A percentile compares a stretch with the other conserved stretches of the same genome.
These are phyloP conservation scores for Rhinichthys klamathensis DNA, from an alignment of 2,113 vertebrate species.

Conservation along the genomic window DNA sequence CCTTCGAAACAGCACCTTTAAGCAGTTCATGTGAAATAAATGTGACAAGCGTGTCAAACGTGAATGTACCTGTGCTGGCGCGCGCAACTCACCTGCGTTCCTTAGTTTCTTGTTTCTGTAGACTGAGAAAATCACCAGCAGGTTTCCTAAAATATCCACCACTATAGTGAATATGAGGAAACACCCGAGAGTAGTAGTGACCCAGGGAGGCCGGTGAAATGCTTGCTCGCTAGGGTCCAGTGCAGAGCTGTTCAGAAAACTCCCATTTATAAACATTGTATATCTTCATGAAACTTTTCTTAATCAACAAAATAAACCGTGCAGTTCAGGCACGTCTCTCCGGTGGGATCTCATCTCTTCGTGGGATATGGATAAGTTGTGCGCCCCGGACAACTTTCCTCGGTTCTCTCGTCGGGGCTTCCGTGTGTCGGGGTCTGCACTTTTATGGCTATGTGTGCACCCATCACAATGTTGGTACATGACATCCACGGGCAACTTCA, in stretches of 20 bases:
- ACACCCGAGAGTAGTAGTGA: conserved; percentile 83
- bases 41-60: background rate
- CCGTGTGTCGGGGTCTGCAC: conserved; percentile 60
- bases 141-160: conserved; percentile 91
- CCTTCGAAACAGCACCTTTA: background rate
- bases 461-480: conserved; percentile 71
- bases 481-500: conserved; percentile 71
- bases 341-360: conserved; percentile 58
- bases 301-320: conserved; percentile 56
- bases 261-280: conserved; percentile 82
- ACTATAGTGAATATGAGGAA: conserved; percentile 93
- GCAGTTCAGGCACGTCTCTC: conserved; percentile 54
- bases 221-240: conserved; percentile 65
- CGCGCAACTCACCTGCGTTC: conserved; percentile 80
- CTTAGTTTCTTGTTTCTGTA: conserved; percentile 92
- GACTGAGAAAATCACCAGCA: conserved; percentile 93
- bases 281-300: conserved; percentile 65
- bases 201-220: conserved; percentile 83
- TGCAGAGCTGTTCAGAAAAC: conserved; percentile 80
- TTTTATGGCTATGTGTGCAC: conserved; percentile 64
- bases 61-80: background rate
- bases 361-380: conserved; percentile 44
- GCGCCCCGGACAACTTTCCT: conserved; percentile 45
- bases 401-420: conserved; percentile 48
- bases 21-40: background rate